These are phyloP conservation scores for Mormyrus iriodes DNA, from an alignment of 2,113 vertebrate species.

Conservation along the genomic window DNA sequence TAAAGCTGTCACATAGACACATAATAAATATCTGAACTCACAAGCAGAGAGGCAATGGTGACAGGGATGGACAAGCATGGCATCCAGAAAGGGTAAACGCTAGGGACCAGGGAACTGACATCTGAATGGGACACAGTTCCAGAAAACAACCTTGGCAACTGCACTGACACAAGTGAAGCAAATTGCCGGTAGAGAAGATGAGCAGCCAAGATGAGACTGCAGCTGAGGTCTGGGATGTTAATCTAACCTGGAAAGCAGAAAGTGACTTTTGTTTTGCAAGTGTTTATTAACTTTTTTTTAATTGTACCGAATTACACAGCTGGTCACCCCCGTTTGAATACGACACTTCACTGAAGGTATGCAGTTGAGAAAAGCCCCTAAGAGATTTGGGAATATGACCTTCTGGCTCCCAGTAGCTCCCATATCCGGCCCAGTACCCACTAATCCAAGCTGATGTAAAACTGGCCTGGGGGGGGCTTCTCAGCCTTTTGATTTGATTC, in stretches of 20 bases:
- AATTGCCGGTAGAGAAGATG: not conserved
- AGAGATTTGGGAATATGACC: not conserved
- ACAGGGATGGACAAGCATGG: not conserved
- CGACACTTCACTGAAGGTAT: not conserved
- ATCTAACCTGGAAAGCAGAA: not conserved
- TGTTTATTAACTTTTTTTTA: not conserved
- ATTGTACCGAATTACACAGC: not conserved
- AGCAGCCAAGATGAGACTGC: not conserved
- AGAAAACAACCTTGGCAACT: not conserved
- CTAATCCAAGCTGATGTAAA: not conserved
- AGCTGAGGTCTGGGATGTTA: not conserved
- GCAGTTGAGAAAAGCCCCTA: not conserved
- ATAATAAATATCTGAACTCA: not conserved
- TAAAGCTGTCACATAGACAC: no score
- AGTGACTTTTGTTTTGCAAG: not conserved
- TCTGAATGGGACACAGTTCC: not conserved
- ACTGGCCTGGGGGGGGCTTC: not conserved
- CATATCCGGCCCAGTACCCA: not conserved
- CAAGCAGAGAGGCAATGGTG: not conserved
- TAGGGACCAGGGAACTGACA: not conserved
- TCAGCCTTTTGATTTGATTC: not conserved
- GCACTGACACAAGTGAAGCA: not conserved
- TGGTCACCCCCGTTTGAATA: not conserved
- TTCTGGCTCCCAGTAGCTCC: not conserved
- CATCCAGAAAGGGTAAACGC: not conserved